Base-by-base conservation (phyloP, 2,888 invertebrate genomes). In the Hipparchia sbordonii region DNA sequence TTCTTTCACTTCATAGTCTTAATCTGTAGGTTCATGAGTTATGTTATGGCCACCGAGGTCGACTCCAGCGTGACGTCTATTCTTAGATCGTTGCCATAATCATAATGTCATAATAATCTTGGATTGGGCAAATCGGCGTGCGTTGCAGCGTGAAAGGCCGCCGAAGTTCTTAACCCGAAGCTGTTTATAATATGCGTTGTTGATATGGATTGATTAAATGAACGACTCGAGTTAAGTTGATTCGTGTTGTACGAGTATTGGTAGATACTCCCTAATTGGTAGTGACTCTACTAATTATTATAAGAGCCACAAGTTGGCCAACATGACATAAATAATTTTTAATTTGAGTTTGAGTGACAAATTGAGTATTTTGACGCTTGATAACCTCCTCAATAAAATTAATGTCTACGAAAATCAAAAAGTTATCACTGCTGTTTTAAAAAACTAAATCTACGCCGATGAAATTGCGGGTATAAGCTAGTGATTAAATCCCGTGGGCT, bases 91-190 rank as follows among this genome's bases (percentile, higher is more conserved):
- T 76, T 77, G 74, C 71, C 71, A 78, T 78, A 75, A 79, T 75
- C 72, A 66, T 74, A 74, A 73, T 77, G 78, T 80, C 76, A 80
- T 80, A 78, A 79, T 79, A 78, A 78, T 79, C 70, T 77, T 73
- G 77, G 76, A 77, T 81, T 82, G 79, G 74, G 79, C 74, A 82
- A 82, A 79, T 66, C 76, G 66, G 39, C 39, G 39, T 39, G 39
- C 39, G 39, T 39, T 75, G 74, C 74, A 72, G 72, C 79, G 76
- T 70, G 78, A 80, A 83, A 81, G 80, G 81, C 79, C 79, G 80
- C 77, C 77, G 78, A 9, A 54, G 54, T 13, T 68, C 59, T 62
- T 6, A 10, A 46, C 23, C 59, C 51, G 23, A 2, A 10, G 10
- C 67, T 56, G 7, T n/a, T 2, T 2, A 12, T 46, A 54, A 12